Percentiles rank a stretch among this genome's conserved stretches.
Conservation (phyloP, 2,797 vertebrate species). For the Phrynocephalus guinanensis region DNA sequence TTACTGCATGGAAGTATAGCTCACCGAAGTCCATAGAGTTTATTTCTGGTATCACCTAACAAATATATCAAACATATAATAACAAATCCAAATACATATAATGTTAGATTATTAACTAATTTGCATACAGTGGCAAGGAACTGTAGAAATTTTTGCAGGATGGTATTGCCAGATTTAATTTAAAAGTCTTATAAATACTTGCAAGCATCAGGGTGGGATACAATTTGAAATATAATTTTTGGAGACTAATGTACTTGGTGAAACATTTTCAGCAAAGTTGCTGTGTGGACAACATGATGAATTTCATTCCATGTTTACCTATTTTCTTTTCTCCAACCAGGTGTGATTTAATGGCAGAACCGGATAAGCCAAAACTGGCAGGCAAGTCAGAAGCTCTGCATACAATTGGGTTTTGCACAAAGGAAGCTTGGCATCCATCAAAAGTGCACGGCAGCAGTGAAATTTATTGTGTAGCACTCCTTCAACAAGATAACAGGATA, state of each 20-base stretch:
- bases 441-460: background rate
- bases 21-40: background rate
- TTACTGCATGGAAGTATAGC: background rate
- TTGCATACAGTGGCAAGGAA: background rate
- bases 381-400: background rate
- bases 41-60: background rate
- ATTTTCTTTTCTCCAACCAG: conserved; percentile 10
- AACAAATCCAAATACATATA: background rate
- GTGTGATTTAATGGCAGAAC: conserved; percentile 29
- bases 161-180: background rate
- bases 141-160: background rate
- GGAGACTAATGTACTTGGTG: background rate
- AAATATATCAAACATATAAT: background rate
- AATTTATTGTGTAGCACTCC: conserved; percentile 20
- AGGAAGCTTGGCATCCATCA: conserved; percentile 34
- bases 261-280: background rate
- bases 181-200: background rate
- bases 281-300: background rate
- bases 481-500: conserved; percentile 21
- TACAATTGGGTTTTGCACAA: conserved; percentile 22
- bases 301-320: conserved; percentile 3
- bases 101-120: background rate
- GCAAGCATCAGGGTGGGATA: background rate
- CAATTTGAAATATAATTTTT: conserved; percentile 1
- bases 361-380: conserved; percentile 11